phyloP scores from a whole-genome alignment of 2,113 vertebrate species.

The Siphamia tubifer region DNA sequence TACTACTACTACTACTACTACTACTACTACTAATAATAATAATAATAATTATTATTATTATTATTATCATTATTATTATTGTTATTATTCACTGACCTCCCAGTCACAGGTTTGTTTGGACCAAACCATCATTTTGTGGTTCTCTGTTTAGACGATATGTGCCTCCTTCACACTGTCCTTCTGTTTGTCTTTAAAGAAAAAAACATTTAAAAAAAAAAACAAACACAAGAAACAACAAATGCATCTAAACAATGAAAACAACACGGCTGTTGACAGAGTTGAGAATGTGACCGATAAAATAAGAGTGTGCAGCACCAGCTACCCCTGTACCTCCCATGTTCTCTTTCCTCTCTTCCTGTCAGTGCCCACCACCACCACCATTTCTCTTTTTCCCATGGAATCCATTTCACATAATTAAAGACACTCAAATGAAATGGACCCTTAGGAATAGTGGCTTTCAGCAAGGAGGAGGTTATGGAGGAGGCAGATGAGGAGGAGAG shows the following conservation, averaged over 20 bases:
- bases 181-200: not conserved
- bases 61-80: no score
- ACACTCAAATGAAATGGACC: constrained; percentile 93
- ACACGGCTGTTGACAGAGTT: constrained; percentile 72
- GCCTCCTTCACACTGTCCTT: no score
- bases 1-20: no score
- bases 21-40: no score
- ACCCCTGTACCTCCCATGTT: constrained; percentile 23
- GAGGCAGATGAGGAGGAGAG: constrained; percentile 51
- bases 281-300: constrained; percentile 52
- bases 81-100: no score
- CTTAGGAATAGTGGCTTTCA: constrained; percentile 94
- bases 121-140: no score
- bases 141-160: no score
- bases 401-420: constrained; percentile 98
- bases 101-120: no score
- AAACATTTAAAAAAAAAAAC: constrained; percentile 19
- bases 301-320: constrained; percentile 30
- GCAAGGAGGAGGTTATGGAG: constrained; percentile 68
- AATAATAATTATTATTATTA: no score
- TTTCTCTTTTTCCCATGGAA: constrained; percentile 77
- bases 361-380: constrained; percentile 45
- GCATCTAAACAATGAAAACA: constrained; percentile 44
- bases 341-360: constrained; percentile 43
- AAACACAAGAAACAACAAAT: constrained; percentile 52